Evolutionary conservation across 2,113 vertebrate species (phyloP).

Genomic region (Ramphastos sulfuratus): DNA sequence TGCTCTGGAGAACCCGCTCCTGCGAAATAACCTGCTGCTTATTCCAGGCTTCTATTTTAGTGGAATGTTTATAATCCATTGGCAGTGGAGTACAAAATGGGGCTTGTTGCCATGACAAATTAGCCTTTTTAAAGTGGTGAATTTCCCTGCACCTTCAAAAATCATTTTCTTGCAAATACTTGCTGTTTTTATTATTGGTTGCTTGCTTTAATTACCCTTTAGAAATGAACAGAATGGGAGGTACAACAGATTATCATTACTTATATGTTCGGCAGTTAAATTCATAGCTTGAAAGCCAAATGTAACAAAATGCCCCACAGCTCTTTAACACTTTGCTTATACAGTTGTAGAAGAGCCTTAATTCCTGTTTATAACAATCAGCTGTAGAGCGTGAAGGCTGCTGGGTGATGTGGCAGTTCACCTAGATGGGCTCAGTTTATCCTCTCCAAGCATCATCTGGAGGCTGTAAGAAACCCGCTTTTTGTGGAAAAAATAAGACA

Average conservation of each 20-base stretch:
- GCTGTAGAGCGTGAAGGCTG: constrained; percentile 15
- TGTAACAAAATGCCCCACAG: constrained; percentile 56
- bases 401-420: neutral
- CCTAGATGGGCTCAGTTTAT: constrained; percentile 12
- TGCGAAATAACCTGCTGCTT: constrained; percentile 35
- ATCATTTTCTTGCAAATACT: constrained; percentile 53
- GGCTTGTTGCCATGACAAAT: constrained; percentile 54
- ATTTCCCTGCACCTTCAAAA: constrained; percentile 42
- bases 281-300: constrained; percentile 59
- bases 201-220: constrained; percentile 66
- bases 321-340: constrained; percentile 58
- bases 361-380: constrained; percentile 62
- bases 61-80: constrained; percentile 10
- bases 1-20: neutral
- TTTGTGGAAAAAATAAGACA: neutral
- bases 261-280: constrained; percentile 51
- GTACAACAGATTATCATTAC: constrained; percentile 60
- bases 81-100: neutral
- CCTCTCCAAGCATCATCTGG: neutral
- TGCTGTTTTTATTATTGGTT: constrained; percentile 58
- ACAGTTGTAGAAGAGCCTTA: constrained; percentile 47
- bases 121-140: constrained; percentile 29
- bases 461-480: neutral
- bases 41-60: constrained; percentile 10
- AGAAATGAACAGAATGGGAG: constrained; percentile 60